Base-by-base conservation (phyloP, 1,140 invertebrate species). In the Chionoecetes opilio region DNA sequence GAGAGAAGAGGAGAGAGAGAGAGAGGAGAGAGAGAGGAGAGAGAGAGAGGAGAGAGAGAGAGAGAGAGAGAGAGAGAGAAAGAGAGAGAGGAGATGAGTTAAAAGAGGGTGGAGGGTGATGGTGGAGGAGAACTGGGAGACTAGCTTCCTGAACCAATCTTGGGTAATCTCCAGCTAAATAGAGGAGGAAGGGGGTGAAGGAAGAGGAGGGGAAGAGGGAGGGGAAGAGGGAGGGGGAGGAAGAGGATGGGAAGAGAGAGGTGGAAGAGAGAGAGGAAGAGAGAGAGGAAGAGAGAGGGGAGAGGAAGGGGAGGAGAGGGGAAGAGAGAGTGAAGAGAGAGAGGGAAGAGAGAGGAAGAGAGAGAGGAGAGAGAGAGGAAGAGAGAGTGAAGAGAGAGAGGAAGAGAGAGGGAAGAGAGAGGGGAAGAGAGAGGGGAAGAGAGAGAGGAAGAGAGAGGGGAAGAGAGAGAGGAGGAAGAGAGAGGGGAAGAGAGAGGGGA, bases 91-190 rank as follows among this genome's bases (percentile, higher is more conserved):
- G 9, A 34, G 84, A 6, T 32, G 32, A 37, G 21, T 29, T 17
- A 21, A 34, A 63, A 88, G 34, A 37, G 86, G 6, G 87, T 0
- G 87, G 21, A 26, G 46, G 87, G 14, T 31, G 38, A 26, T 8
- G 26, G 17, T 17, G 86, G 31, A 14, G 35, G 86, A 38, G 86
- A n/a, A 37, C 34, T 6, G 86, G 26, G 41, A n/a, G 41, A 63
- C 53, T 63, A 63, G 53, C 53, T 63, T 63, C 53, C 53, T 63
- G 53, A 63, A 63, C 53, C 53, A 63, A 63, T 63, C 53, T 63
- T 21, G 9, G 53, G 53, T 63, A 63, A 63, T 63, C 53, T 63
- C 21, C 53, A 63, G 53, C 53, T 63, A 63, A 63, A 89, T 89
- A n/a, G 37, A 46, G 87, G 38, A 29, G 41, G 89, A 3, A 32